Percentiles rank a stretch among this genome's conserved stretches.
These are phyloP conservation scores for Eubucco bourcierii DNA, from an alignment of 2,113 vertebrate genomes.

Conservation along the genomic window DNA sequence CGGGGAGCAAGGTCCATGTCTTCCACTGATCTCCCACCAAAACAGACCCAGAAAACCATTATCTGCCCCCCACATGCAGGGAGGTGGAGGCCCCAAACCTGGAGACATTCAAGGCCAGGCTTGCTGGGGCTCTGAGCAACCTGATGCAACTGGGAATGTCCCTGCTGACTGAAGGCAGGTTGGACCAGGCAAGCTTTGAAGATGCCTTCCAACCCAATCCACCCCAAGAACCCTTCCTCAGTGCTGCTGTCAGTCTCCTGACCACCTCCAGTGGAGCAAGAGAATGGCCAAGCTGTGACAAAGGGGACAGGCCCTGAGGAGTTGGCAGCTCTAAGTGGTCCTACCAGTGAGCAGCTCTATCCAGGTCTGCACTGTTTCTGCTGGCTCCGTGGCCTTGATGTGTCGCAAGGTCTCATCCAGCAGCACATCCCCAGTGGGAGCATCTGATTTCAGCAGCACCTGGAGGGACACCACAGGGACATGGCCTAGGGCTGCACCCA, in stretches of 20 bases:
- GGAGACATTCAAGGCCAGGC: no score
- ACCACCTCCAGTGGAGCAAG: not conserved
- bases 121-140: no score
- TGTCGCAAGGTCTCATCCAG: conserved; percentile 86
- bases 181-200: no score
- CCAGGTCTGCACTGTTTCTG: conserved; percentile 83
- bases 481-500: accelerated
- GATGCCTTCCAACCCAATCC: no score
- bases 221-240: not conserved
- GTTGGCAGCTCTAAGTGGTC: accelerated
- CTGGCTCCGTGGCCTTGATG: conserved; percentile 79
- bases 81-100: no score
- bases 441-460: conserved; percentile 81
- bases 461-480: not conserved
- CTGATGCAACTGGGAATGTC: no score
- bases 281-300: not conserved
- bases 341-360: conserved; percentile 87
- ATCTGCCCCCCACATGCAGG: not conserved
- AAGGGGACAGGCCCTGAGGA: not conserved
- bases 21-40: accelerated
- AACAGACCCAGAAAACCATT: not conserved
- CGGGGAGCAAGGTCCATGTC: accelerated
- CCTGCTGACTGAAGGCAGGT: no score
- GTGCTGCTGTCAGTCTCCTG: not conserved
- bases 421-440: conserved; percentile 80